Evolutionary conservation across 2,797 vertebrate species (phyloP).

Genomic region (Dromococcyx pavoninus): DNA sequence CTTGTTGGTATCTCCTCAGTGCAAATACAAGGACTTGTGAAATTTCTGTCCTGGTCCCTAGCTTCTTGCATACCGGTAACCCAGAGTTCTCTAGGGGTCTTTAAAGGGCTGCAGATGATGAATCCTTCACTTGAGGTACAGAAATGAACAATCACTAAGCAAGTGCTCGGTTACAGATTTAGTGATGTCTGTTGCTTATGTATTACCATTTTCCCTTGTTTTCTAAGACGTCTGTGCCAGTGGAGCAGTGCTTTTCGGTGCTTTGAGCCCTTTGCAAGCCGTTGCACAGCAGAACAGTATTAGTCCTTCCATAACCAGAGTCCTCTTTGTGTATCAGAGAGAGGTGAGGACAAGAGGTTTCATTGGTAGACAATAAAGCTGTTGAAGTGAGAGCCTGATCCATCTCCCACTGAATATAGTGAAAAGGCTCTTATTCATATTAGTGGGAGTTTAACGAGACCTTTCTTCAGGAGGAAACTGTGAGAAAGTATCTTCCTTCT

Average conservation of each 20-base stretch:
- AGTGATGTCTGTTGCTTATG: background rate
- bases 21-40: background rate
- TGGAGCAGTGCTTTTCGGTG: background rate
- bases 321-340: slow-evolving; percentile 15
- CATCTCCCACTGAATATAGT: slow-evolving; percentile 1
- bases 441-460: slow-evolving; percentile 43
- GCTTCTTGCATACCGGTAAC: background rate
- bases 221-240: background rate
- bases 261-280: background rate
- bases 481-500: slow-evolving; percentile 60
- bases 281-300: background rate
- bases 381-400: slow-evolving; percentile 38
- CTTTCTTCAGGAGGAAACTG: slow-evolving; percentile 49
- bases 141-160: background rate
- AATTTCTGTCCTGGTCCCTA: background rate
- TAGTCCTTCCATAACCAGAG: background rate
- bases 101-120: background rate
- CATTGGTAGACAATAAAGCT: slow-evolving; percentile 20
- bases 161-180: background rate
- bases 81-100: background rate
- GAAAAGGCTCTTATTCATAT: slow-evolving; percentile 33
- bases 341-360: slow-evolving; percentile 49
- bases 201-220: background rate
- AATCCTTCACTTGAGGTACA: background rate
- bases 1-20: background rate